phyloP scores from a whole-genome alignment of 2,888 invertebrate genomes.

The Sinohyriopsis cumingii region DNA sequence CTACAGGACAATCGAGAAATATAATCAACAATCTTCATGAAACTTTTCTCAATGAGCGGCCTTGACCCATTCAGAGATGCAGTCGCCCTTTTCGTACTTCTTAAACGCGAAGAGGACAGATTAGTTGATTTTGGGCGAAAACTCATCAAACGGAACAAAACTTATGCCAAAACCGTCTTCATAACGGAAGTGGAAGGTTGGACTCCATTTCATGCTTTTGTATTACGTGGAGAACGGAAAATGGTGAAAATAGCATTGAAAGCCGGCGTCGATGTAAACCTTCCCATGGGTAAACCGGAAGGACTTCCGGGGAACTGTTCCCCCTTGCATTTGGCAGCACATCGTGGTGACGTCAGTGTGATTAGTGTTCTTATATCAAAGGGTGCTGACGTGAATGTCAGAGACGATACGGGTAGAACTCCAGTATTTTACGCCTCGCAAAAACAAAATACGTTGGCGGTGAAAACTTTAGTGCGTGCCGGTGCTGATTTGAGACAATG shows the following conservation, averaged over 20 bases:
- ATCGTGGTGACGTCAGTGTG: conserved; percentile 61
- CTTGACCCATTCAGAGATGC: conserved; percentile 42
- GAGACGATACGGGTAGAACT: conserved; percentile 41
- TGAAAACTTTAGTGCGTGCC: conserved; percentile 51
- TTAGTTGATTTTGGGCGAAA: conserved; percentile 47
- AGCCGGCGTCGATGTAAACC: conserved; percentile 52
- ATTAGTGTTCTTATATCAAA: conserved; percentile 52
- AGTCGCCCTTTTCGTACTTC: conserved; percentile 46
- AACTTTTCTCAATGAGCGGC: conserved; percentile 25
- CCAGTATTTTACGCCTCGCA: conserved; percentile 55
- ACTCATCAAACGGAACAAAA: conserved; percentile 45
- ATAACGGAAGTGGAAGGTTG: conserved; percentile 55
- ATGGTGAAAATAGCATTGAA: conserved; percentile 55
- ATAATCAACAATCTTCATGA: too few relatives aligned
- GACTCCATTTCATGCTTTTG: conserved; percentile 64
- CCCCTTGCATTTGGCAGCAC: conserved; percentile 59
- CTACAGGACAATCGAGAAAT: too few relatives aligned
- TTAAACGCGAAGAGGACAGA: conserved; percentile 53
- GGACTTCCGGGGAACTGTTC: conserved; percentile 57
- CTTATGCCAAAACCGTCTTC: conserved; percentile 46
- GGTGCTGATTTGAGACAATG: conserved; percentile 53
- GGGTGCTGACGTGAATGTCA: conserved; percentile 46
- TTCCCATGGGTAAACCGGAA: conserved; percentile 58
- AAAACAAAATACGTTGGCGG: conserved; percentile 52
- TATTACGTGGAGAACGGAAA: conserved; percentile 56